phyloP scores from a whole-genome alignment of 2,888 invertebrate species.

The Thalpophila matura region DNA sequence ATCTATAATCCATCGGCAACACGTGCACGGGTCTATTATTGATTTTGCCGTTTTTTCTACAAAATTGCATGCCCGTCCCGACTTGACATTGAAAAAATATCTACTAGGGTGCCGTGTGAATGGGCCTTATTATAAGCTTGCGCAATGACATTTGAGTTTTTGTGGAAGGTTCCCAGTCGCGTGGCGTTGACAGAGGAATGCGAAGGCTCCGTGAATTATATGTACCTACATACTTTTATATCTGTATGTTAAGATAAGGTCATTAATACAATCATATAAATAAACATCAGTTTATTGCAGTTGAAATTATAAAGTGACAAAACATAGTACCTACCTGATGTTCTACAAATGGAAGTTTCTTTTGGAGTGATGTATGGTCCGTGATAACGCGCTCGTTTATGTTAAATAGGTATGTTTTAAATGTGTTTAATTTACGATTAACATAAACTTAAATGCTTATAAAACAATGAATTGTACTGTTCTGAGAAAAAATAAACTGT shows the following conservation, averaged over 20 bases:
- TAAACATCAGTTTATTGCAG: constrained; percentile 43
- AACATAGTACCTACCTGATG: constrained; percentile 41
- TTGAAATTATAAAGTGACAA: constrained; percentile 51
- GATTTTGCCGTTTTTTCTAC: constrained; percentile 90
- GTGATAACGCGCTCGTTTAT: constrained; percentile 40
- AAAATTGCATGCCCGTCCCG: constrained; percentile 87
- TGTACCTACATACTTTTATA: constrained; percentile 42
- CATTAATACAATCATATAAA: constrained; percentile 52
- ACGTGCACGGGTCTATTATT: constrained; percentile 90
- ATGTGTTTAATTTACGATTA: constrained; percentile 46
- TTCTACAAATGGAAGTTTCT: constrained; percentile 31
- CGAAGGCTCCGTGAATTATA: constrained; percentile 64
- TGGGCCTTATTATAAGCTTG: constrained; percentile 89
- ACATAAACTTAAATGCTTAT: constrained; percentile 7
- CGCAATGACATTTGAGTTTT: constrained; percentile 88
- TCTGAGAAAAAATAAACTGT: neutral
- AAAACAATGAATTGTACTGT: constrained; percentile 1
- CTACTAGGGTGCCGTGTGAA: constrained; percentile 83
- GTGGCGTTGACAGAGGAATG: constrained; percentile 78
- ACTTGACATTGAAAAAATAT: constrained; percentile 87
- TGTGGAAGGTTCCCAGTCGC: constrained; percentile 79
- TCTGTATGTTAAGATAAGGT: constrained; percentile 54
- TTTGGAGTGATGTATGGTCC: constrained; percentile 22
- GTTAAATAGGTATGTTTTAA: constrained; percentile 33
- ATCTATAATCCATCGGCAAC: constrained; percentile 90